A percentile compares a stretch with the other conserved stretches of the same genome.
phyloP scores from a whole-genome alignment of 2,113 vertebrate genomes.

The Ptychochromis oligacanthus region DNA sequence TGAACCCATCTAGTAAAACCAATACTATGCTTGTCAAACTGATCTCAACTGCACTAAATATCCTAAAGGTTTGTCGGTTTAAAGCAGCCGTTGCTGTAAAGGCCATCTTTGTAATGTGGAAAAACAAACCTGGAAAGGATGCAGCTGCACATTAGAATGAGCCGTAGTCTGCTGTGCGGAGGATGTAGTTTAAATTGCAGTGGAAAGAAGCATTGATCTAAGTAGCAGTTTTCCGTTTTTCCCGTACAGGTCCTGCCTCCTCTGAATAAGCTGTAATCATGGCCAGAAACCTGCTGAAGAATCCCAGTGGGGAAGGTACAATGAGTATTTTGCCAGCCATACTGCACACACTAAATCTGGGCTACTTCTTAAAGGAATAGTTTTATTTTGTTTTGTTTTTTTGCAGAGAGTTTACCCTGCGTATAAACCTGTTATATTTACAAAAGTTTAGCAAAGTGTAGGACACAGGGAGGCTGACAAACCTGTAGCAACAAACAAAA shows the following conservation, averaged over 20 bases:
- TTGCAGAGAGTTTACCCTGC: neutral
- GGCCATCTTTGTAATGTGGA: neutral
- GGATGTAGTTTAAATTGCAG: neutral
- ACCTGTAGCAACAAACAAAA: too few relatives aligned
- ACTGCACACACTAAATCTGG: too few relatives aligned
- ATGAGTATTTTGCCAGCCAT: neutral
- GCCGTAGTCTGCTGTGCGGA: too few relatives aligned
- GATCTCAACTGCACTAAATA: neutral
- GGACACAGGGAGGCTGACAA: neutral
- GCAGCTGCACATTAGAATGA: too few relatives aligned
- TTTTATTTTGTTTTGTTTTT: neutral
- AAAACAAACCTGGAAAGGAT: too few relatives aligned
- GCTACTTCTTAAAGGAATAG: neutral
- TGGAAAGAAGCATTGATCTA: neutral
- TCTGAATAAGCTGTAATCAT: conserved; percentile 44
- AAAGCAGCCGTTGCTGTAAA: neutral
- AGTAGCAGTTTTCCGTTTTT: neutral
- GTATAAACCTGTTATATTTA: neutral
- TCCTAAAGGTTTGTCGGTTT: neutral
- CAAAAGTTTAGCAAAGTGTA: neutral
- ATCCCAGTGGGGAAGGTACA: conserved; percentile 76
- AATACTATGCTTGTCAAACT: neutral
- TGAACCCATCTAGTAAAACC: neutral
- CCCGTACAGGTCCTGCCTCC: conserved; percentile 16
- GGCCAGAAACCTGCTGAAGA: conserved; percentile 78